These are phyloP conservation scores for Phortica magna DNA, from an alignment of 2,888 invertebrate genomes.

Conservation along the genomic window DNA sequence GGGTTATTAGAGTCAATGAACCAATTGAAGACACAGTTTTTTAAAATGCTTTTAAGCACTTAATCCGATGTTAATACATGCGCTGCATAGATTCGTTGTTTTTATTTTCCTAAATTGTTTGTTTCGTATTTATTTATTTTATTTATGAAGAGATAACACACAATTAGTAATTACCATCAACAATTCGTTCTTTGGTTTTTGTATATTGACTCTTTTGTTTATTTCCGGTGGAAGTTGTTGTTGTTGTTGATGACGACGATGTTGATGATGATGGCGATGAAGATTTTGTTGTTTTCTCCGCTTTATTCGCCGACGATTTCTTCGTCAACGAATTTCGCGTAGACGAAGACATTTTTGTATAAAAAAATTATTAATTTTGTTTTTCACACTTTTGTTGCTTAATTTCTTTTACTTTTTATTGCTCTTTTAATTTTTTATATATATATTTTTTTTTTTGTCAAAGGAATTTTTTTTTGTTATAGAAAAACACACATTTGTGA, in stretches of 20 bases:
- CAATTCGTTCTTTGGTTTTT: constrained; percentile 74
- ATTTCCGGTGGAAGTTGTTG: constrained; percentile 55
- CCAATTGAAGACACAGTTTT: no score
- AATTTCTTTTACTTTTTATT: constrained; percentile 32
- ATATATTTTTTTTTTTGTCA: constrained; percentile 43
- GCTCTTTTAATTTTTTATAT: constrained; percentile 34
- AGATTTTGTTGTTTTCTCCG: constrained; percentile 55
- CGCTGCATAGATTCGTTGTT: no score
- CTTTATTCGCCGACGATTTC: constrained; percentile 63
- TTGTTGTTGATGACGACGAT: constrained; percentile 47
- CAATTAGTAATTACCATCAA: constrained; percentile 63
- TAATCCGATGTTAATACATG: no score
- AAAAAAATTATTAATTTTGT: constrained; percentile 36
- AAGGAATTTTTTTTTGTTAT: constrained; percentile 45
- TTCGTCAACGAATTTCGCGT: constrained; percentile 67
- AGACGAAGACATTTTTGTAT: constrained; percentile 58
- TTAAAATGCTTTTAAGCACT: no score
- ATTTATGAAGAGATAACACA: background rate
- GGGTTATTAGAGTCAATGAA: no score
- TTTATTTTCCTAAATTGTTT: no score
- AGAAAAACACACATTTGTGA: constrained; percentile 40
- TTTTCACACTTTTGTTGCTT: constrained; percentile 32
- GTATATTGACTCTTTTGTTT: constrained; percentile 74
- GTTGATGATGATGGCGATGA: constrained; percentile 39
- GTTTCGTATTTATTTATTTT: background rate